Evolutionary conservation across 2,113 vertebrate genomes (phyloP).

Genomic region (Phalacrocorax pelagicus): DNA sequence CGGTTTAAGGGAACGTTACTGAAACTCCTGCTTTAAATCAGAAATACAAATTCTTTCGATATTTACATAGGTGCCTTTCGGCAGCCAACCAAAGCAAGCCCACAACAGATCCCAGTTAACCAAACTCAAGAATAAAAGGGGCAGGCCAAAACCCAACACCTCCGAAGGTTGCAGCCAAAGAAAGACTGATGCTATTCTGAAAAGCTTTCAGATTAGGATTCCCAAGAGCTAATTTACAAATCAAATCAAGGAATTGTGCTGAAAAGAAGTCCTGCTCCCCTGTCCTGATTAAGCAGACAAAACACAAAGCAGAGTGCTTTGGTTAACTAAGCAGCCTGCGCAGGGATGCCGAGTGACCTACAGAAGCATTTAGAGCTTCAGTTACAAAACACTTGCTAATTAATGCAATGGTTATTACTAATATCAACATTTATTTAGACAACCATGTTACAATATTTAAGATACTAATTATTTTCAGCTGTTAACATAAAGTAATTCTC

Average conservation of each 20-base stretch:
- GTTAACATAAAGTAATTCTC: not conserved
- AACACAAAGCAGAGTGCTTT: conserved; percentile 1
- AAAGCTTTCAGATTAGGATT: not conserved
- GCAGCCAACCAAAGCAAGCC: not conserved
- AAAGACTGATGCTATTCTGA: not conserved
- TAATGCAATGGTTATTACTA: not conserved
- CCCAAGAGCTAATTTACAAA: conserved; percentile 31
- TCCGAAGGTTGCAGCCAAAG: not conserved
- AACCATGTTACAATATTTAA: not conserved
- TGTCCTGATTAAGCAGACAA: not conserved
- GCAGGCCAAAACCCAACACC: not conserved
- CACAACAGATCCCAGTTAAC: not conserved
- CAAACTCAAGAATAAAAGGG: not conserved
- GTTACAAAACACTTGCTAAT: conserved; percentile 23
- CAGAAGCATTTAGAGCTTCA: not conserved
- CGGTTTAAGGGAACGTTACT: not conserved
- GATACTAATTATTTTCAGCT: not conserved
- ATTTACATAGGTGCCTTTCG: not conserved
- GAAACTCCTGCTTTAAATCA: not conserved
- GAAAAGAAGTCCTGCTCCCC: not conserved
- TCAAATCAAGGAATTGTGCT: not conserved
- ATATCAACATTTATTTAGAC: conserved; percentile 30
- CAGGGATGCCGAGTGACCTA: not conserved
- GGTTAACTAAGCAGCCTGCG: not conserved
- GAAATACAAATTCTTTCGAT: not conserved